Percentiles rank a stretch among this genome's conserved stretches.
These are phyloP conservation scores for Luidia sarsii DNA, from an alignment of 53 echinoderm and acorn worm genomes.

Conservation along the genomic window DNA sequence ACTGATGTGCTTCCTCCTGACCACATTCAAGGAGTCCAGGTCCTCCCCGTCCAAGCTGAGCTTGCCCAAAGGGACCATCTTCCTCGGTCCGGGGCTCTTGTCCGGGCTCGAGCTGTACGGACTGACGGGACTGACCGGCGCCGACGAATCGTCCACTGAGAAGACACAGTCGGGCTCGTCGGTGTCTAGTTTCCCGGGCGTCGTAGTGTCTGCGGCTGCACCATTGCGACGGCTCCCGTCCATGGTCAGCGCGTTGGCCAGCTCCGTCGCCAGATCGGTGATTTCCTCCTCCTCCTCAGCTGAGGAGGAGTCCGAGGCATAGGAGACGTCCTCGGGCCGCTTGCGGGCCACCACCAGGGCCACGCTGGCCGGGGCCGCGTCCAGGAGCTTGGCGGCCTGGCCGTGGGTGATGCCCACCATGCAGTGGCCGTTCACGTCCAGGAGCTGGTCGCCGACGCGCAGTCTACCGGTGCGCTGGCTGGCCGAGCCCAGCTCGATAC, in stretches of 20 bases:
- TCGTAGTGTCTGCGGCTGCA: background rate
- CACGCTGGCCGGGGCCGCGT: slow-evolving; percentile 61
- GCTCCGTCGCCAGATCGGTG: slow-evolving; percentile 78
- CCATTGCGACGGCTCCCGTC: too few species aligned
- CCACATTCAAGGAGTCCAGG: slow-evolving; percentile 12
- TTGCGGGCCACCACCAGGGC: slow-evolving; percentile 82
- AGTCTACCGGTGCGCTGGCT: slow-evolving; percentile 67
- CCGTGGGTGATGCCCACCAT: slow-evolving; percentile 89
- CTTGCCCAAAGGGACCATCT: background rate
- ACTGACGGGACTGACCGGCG: slow-evolving; percentile 2
- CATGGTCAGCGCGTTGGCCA: slow-evolving; percentile 33
- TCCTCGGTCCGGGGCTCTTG: background rate
- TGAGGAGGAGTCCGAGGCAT: slow-evolving; percentile 8
- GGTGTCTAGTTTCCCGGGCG: background rate
- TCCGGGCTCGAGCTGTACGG: slow-evolving; percentile 30
- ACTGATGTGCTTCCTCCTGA: slow-evolving; percentile 54
- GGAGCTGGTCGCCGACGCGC: slow-evolving; percentile 79
- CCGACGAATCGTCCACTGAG: background rate
- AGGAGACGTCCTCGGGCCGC: slow-evolving; percentile 39
- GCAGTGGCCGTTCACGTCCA: slow-evolving; percentile 87
- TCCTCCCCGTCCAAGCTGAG: slow-evolving; percentile 34
- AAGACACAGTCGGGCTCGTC: slow-evolving; percentile 37
- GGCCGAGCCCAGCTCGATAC: slow-evolving; percentile 63
- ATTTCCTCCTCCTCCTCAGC: slow-evolving; percentile 60
- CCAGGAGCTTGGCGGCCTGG: slow-evolving; percentile 81